Evolutionary conservation across 92 coral and sea anemone species (phyloP), one percentile per base, ranked within the genome.

Genomic region (Epizoanthus stellaris): DNA sequence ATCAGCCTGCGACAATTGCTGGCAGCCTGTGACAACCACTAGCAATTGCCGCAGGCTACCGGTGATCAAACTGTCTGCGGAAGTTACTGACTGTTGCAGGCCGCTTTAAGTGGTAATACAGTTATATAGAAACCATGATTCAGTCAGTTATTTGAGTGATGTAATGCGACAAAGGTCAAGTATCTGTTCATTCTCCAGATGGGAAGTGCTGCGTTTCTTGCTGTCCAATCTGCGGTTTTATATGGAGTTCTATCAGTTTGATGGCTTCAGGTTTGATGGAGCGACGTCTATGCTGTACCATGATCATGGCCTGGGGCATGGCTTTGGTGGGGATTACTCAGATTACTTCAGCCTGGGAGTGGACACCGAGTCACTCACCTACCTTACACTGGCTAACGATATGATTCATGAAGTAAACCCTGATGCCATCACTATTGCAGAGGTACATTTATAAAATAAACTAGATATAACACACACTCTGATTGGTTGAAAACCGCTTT

Each of bases 221-320:
- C 88, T 96, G 45, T 96, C 99, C 80, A 96, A 96, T 77, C 96
- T 96, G 21, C 88, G 99, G 14, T 94, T 98, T 96, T 96, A 92
- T 86, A 87, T 96, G 67, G 99, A 96, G 76, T 87, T 56, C 73
- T 96, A 96, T 76, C 88, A 95, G 86, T 96, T 96, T 91, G 99
- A 96, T 88, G 99, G 99, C 21, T 96, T 96, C 82, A 84, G 99
- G 34, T 96, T 96, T 87, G 99, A 96, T 85, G 99, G 99, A 13
- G 97, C 95, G 25, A 96, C 99, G 21, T 96, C 99, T 3, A 96
- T 96, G 99, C 52, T 96, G 11, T 96, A 94, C 82, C 99, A 96
- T 52, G 99, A 96, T 84, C 99, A 96, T 68, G 99, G 99, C 43
- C 87, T 96, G 65, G 99, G 98, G 5, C 99, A 96, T 84, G 99